Base-by-base conservation (phyloP, 1,140 invertebrate species). In the Drosophila biarmipes region DNA sequence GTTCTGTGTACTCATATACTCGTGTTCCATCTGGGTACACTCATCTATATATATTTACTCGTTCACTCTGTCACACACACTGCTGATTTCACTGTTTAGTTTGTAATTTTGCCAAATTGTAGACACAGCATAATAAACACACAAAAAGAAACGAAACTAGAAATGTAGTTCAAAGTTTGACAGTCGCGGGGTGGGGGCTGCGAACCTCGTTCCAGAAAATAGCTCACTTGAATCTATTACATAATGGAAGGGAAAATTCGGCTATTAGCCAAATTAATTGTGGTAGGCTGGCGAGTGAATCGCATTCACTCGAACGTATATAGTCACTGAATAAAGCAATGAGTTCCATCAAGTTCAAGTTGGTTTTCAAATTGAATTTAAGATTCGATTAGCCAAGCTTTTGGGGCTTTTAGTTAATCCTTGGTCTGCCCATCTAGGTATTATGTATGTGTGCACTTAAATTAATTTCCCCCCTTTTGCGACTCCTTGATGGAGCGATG, bases 91-190 rank as follows among this genome's bases (percentile, higher is more conserved):
- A 79, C 68, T 55, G 48, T 74, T 73, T 69, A 59, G 21, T 53
- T 68, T 78, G 74, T 54, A 71, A 54, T 48, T 49, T 62, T 58
- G 68, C 62, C 68, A 82, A 78, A 77, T 71, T 56, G 53, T 61
- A 43, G 55, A 73, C 45, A 46, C 55, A 66, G 54, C 45, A 66
- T 17, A 49, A 73, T 53, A 38, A 55, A 61, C 56, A 58, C 57
- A 53, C 43, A 53, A 55, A 46, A 42, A 38, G 34, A 72, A 46
- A 54, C 37, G 54, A 55, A 68, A 58, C 42, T 56, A 40, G 15
- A 69, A 68, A 82, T 77, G 51, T 78, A 59, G 68, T 81, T 48
- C 56, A 62, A 42, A 57, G 54, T 54, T 17, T 56, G 63, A 46
- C 15, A 58, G 48, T 17, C 15, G n/a, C 5, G 19, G 38, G 21